These are phyloP conservation scores for Xylocampa areola DNA, from an alignment of 2,888 invertebrate genomes.

Conservation along the genomic window DNA sequence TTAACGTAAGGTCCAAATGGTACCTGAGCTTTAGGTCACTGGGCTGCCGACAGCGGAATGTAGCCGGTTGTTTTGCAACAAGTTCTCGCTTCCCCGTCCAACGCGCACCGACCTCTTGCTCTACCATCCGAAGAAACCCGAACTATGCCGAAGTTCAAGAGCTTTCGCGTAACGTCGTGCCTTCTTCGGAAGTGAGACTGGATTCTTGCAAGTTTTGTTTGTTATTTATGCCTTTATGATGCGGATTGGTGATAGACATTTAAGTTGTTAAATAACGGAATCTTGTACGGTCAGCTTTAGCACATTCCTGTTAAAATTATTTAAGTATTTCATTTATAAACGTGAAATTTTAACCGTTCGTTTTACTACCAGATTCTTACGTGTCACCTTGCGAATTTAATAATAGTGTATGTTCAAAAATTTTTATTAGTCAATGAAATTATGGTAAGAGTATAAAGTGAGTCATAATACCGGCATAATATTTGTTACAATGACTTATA, in stretches of 20 bases:
- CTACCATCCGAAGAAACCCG: constrained; percentile 63
- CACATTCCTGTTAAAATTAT: constrained; percentile 32
- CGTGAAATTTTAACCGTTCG: constrained; percentile 8
- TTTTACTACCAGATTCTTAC: not conserved
- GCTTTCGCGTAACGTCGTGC: constrained; percentile 61
- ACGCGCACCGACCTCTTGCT: constrained; percentile 56
- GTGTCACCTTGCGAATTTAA: not conserved
- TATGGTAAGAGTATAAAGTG: too few relatives aligned
- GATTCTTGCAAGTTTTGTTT: constrained; percentile 67
- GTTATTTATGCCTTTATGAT: constrained; percentile 63
- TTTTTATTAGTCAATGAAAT: too few relatives aligned
- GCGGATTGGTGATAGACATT: constrained; percentile 52
- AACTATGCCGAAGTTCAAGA: constrained; percentile 59
- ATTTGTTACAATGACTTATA: too few relatives aligned
- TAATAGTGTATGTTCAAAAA: too few relatives aligned
- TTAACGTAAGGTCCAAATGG: constrained; percentile 49
- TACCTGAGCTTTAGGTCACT: constrained; percentile 84
- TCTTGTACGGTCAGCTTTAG: constrained; percentile 17
- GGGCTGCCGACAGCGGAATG: constrained; percentile 84
- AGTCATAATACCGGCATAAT: too few relatives aligned
- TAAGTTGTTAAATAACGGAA: constrained; percentile 55
- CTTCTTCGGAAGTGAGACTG: constrained; percentile 79
- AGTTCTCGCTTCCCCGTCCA: constrained; percentile 77
- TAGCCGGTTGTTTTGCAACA: constrained; percentile 85
- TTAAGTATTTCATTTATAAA: constrained; percentile 8